A percentile compares a stretch with the other conserved stretches of the same genome.
These are phyloP conservation scores for Silurus lanzhouensis DNA, from an alignment of 2,797 vertebrate genomes.

Conservation along the genomic window DNA sequence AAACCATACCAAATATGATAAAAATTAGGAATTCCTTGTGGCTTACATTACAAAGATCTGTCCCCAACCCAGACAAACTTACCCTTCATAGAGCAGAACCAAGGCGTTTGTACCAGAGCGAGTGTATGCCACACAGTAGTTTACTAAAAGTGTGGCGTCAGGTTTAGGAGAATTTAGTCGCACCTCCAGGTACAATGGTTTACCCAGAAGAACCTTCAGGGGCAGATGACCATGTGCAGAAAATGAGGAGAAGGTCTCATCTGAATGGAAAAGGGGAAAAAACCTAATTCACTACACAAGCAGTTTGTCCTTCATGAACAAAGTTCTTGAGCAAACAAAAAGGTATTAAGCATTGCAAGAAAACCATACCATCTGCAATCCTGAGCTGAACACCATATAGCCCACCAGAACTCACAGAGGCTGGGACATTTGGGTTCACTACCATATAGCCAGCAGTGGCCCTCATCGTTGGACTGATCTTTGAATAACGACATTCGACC, in stretches of 20 bases:
- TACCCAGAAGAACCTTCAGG: constrained; percentile 66
- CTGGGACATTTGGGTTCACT: constrained; percentile 60
- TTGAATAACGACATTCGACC: constrained; percentile 73
- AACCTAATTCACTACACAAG: too few relatives aligned
- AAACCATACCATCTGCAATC: constrained; percentile 66
- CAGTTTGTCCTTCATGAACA: not conserved
- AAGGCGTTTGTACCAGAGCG: constrained; percentile 69
- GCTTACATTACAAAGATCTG: not conserved
- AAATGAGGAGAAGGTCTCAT: constrained; percentile 62
- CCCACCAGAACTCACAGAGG: constrained; percentile 46
- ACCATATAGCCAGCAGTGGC: constrained; percentile 69
- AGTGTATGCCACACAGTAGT: constrained; percentile 78
- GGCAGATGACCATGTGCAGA: constrained; percentile 59
- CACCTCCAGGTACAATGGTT: constrained; percentile 70
- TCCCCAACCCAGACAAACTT: constrained; percentile 17
- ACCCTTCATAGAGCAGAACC: constrained; percentile 75
- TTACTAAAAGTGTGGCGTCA: constrained; percentile 66
- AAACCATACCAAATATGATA: not conserved
- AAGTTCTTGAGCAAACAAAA: not conserved
- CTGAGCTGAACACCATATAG: constrained; percentile 64
- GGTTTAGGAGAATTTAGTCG: constrained; percentile 56
- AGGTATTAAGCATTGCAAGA: not conserved
- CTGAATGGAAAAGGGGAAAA: constrained; percentile 48
- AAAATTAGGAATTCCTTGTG: not conserved
- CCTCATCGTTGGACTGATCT: not conserved